phyloP scores from a whole-genome alignment of 1,140 invertebrate species.

The Himalopsyche phryganea region DNA sequence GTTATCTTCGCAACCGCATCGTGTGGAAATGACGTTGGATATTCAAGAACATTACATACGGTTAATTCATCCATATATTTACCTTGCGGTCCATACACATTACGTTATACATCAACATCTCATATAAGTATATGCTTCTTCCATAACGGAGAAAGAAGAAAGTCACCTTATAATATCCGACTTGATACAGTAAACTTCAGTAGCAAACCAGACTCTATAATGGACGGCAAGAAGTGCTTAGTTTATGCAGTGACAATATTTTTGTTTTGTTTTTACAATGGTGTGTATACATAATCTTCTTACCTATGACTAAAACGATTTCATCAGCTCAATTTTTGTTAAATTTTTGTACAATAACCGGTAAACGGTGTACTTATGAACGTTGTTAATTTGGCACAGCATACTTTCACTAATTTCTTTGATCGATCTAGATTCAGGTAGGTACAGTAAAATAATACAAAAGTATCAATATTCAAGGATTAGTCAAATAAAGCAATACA shows the following conservation, averaged over 20 bases:
- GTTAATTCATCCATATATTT: no score
- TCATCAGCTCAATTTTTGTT: background rate
- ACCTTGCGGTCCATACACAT: no score
- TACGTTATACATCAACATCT: no score
- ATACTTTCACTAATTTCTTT: conserved; percentile 24
- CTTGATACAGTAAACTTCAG: conserved; percentile 12
- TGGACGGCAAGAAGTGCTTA: background rate
- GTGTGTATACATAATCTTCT: background rate
- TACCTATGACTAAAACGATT: background rate
- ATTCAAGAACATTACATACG: no score
- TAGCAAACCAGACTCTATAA: background rate
- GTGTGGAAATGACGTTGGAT: no score
- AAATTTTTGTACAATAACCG: background rate
- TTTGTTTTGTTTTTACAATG: background rate
- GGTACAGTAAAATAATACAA: no score
- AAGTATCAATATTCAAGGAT: no score
- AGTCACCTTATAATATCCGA: conserved; percentile 20
- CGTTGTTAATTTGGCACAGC: background rate
- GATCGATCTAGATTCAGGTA: background rate
- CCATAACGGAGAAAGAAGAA: conserved; percentile 32
- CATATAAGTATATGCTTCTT: conserved; percentile 1
- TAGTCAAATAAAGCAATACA: no score
- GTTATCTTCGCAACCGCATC: no score
- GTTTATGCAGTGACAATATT: background rate
- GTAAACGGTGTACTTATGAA: background rate